Evolutionary conservation across 2,113 vertebrate species (phyloP).

Genomic region (Ranitomeya imitator): DNA sequence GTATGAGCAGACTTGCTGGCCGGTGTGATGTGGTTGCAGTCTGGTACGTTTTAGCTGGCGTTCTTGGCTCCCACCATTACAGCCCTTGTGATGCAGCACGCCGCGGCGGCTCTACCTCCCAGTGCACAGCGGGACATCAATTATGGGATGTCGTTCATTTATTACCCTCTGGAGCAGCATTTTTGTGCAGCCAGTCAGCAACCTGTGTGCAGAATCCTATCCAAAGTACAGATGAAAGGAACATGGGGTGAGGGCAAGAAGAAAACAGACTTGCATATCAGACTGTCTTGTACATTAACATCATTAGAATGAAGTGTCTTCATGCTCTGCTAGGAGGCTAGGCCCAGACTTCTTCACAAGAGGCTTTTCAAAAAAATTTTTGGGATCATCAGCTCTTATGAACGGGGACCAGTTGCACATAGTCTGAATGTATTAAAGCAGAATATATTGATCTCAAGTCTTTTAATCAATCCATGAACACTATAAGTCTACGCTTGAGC

Average conservation of each 20-base stretch:
- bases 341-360: slow-evolving; percentile 23
- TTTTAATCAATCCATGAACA: neutral
- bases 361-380: neutral
- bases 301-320: slow-evolving; percentile 70
- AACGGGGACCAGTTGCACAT: slow-evolving; percentile 44
- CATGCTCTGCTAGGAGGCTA: slow-evolving; percentile 69
- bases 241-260: slow-evolving; percentile 68
- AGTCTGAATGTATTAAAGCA: neutral
- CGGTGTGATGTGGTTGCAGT: neutral
- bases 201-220: slow-evolving; percentile 68
- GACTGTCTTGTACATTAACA: slow-evolving; percentile 67
- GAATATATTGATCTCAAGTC: neutral
- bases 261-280: slow-evolving; percentile 62
- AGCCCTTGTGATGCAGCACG: neutral
- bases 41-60: neutral
- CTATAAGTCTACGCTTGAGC: neutral
- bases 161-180: slow-evolving; percentile 28
- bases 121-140: slow-evolving; percentile 17
- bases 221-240: slow-evolving; percentile 68
- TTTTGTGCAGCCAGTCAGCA: slow-evolving; percentile 72
- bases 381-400: slow-evolving; percentile 2
- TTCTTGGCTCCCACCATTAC: neutral
- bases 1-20: neutral
- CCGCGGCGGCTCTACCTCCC: neutral
- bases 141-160: neutral